Evolutionary conservation across 2,797 vertebrate species (phyloP).

Genomic region (Notamacropus eugenii): DNA sequence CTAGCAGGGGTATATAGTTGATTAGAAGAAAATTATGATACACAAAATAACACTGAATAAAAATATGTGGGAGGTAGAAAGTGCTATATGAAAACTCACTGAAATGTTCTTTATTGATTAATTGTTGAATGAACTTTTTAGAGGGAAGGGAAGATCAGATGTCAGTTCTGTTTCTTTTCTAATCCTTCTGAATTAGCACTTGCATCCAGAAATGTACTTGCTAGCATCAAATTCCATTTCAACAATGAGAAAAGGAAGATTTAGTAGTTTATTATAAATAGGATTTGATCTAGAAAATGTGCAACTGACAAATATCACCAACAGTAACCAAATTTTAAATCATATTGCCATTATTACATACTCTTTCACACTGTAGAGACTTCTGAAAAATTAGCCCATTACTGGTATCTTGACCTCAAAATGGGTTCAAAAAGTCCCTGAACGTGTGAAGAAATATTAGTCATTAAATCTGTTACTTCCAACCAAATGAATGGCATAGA

Average conservation of each 20-base stretch:
- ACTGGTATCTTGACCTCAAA: background rate
- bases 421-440: background rate
- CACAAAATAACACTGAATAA: background rate
- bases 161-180: background rate
- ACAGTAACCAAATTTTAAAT: background rate
- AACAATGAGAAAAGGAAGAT: background rate
- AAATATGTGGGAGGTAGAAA: background rate
- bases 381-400: background rate
- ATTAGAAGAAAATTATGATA: background rate
- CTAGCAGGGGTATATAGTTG: background rate
- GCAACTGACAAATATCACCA: background rate
- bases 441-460: background rate
- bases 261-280: background rate
- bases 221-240: background rate
- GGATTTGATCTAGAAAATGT: background rate
- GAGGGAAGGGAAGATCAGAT: background rate
- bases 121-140: background rate
- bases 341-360: background rate
- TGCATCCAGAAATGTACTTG: background rate
- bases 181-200: slow-evolving; percentile 18
- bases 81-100: background rate
- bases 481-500: background rate
- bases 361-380: background rate
- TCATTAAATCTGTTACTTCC: background rate
- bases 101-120: background rate